These are phyloP conservation scores for Heloderma charlesbogerti DNA, from an alignment of 2,113 vertebrate species.

Conservation along the genomic window DNA sequence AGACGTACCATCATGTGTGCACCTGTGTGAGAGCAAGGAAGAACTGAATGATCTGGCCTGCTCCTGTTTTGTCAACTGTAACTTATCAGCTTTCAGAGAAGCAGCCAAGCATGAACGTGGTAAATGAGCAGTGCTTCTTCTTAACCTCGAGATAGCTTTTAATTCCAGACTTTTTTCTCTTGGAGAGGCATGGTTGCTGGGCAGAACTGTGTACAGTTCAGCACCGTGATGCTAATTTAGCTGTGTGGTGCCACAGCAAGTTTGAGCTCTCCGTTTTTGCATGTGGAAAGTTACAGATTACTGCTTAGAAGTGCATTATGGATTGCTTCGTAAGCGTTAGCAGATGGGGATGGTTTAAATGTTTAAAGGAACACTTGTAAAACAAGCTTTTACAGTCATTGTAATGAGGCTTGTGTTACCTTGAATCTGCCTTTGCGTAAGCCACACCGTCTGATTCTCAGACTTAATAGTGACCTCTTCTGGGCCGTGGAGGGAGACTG, in stretches of 20 bases:
- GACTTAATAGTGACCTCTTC: not conserved
- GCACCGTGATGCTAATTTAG: not conserved
- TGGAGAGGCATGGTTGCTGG: not conserved
- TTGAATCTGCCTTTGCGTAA: not conserved
- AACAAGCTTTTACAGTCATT: not conserved
- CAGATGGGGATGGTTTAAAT: constrained; percentile 3
- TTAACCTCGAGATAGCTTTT: not conserved
- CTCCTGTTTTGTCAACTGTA: not conserved
- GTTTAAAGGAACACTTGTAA: not conserved
- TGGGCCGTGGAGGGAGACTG: not conserved
- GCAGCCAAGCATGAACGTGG: not conserved
- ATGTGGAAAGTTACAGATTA: not conserved
- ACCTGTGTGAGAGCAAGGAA: not conserved
- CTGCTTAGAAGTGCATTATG: not conserved
- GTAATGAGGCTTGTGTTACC: not conserved
- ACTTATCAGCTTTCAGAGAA: constrained; percentile 15
- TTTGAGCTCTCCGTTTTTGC: not conserved
- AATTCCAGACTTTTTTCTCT: not conserved
- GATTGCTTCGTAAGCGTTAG: not conserved
- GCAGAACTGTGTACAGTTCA: constrained; percentile 8
- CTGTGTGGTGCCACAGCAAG: not conserved
- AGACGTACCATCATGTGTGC: not conserved
- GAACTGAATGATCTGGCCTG: not conserved
- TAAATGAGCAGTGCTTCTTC: not conserved
- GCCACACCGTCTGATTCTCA: too few species aligned